A percentile compares a stretch with the other conserved stretches of the same genome.
These are phyloP conservation scores for Procavia capensis DNA, from an alignment of 2,113 vertebrate species.

Conservation along the genomic window DNA sequence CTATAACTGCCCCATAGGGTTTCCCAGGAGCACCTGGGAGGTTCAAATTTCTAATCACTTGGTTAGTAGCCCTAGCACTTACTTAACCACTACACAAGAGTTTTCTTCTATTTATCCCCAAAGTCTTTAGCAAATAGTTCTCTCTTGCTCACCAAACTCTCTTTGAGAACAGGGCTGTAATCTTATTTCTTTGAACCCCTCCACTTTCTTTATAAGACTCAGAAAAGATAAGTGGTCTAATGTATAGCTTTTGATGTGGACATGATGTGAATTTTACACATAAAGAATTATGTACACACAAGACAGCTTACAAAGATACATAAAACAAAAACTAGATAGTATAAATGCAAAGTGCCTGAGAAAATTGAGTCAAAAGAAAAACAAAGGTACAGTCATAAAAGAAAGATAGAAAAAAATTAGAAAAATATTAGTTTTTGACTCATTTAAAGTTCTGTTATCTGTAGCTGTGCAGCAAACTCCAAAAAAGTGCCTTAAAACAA, in stretches of 20 bases:
- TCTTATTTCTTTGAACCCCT: not conserved
- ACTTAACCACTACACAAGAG: not conserved
- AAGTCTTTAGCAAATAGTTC: not conserved
- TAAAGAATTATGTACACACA: not conserved
- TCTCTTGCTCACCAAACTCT: conserved; percentile 12
- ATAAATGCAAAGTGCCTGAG: not conserved
- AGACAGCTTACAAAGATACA: not conserved
- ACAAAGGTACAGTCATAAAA: not conserved
- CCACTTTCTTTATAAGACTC: conserved; percentile 1
- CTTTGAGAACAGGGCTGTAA: not conserved
- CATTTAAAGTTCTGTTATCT: not conserved
- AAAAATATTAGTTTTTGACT: not conserved
- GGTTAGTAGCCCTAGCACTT: too few relatives aligned
- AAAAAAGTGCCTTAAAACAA: not conserved
- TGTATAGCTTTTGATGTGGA: not conserved
- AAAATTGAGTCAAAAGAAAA: not conserved
- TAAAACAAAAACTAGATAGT: not conserved
- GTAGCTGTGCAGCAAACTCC: not conserved
- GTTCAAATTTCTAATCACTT: too few relatives aligned
- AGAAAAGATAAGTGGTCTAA: conserved; percentile 24
- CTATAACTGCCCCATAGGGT: too few relatives aligned
- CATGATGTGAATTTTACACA: conserved; percentile 30
- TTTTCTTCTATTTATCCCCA: not conserved
- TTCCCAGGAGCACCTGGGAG: too few relatives aligned
- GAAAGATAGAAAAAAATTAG: not conserved